Base-by-base conservation (phyloP, 2,113 vertebrate species). In the Indri indri region DNA sequence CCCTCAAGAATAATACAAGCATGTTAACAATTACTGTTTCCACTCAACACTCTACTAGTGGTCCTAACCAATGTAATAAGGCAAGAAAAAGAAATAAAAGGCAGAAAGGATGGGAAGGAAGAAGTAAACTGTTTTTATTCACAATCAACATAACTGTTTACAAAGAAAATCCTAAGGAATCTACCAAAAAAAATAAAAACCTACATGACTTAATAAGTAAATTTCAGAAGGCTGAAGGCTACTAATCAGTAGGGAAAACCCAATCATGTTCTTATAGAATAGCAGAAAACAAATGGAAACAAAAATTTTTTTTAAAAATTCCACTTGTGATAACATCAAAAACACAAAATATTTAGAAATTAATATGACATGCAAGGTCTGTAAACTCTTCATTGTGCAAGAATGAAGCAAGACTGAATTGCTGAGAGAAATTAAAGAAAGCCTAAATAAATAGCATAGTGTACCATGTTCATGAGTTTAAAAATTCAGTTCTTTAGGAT, bases 261-360 rank as follows among this genome's bases (percentile, higher is more conserved):
- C 27, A 76, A 74, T 57, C 20, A 22, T 86, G 47, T 40, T 71
- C 32, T 47, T 70, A 71, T 23, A 50, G 63, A 71, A 73, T 30
- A 89, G 34, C 10, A 42, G 20, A 42, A 84, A 84, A 61, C 42
- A 84, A 94, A 80, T 16, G 27, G 47, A 84, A 81, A 81, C 14
- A 14, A 63, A 84, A 73, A 42, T 42, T 42, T 42, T 3, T 14
- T 4, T 52, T 81, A 25, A 2, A 92, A 76, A 32, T 65, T 13
- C 30, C 30, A 74, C 52, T 18, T 76, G 65, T 4, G 50, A 20
- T 76, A 50, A 63, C 45, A 79, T 66, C 17, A 30, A 88, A 74
- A 54, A 65, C n/a, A 65, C n/a, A 74, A 92, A 92, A 92, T 65
- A 61, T 34, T 84, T 76, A 76, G 57, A 85, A 84, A 85, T 92